Evolutionary conservation across 2,888 invertebrate species (phyloP), one percentile per base, ranked within the genome.

Genomic region (Spisula subtruncata): DNA sequence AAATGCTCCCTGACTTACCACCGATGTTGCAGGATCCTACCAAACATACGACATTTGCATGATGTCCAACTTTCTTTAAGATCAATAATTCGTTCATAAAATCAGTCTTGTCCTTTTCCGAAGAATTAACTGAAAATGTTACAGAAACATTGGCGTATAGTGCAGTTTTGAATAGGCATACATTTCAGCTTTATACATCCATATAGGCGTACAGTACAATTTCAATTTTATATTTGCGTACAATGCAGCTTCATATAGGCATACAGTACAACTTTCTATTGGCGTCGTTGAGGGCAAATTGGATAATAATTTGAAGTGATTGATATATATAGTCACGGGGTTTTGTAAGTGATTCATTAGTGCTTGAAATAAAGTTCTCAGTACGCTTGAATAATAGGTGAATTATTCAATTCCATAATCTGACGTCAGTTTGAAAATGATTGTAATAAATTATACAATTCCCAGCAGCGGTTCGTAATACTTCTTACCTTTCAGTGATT

Each of bases 11-110:
- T 29, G 16, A 20, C 86, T 79, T 91, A 96, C 96, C 96, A 90
- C 93, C 92, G 66, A 95, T 95, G 82, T 95, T 95, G 83, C 96
- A 95, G 16, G 95, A 95, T 12, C 96, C 96, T 0, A 95, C 95
- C 2, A 96, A 92, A 85, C 95, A 96, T 66, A 96, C 95, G 60
- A 96, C 95, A 89, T 96, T 96, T 0, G 93, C 92, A 87, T 96
- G 95, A 88, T 94, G 93, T 0, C 96, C 96, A 29, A 96, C 95
- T 84, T 94, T 94, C 90, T 95, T 95, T 89, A 95, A 88, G 20
- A 96, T 96, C 83, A 93, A 91, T 85, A 96, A 86, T 89, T 96
- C 96, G 83, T 95, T 95, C 93, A 96, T 94, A 83, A 96, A 96
- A 79, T 96, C 95, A 16, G 93, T 93, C 86, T 95, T 95, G 89